Percentiles rank a stretch among this genome's conserved stretches.
Evolutionary conservation across 2,888 invertebrate species (phyloP).

Genomic region (Campoletis raptor): DNA sequence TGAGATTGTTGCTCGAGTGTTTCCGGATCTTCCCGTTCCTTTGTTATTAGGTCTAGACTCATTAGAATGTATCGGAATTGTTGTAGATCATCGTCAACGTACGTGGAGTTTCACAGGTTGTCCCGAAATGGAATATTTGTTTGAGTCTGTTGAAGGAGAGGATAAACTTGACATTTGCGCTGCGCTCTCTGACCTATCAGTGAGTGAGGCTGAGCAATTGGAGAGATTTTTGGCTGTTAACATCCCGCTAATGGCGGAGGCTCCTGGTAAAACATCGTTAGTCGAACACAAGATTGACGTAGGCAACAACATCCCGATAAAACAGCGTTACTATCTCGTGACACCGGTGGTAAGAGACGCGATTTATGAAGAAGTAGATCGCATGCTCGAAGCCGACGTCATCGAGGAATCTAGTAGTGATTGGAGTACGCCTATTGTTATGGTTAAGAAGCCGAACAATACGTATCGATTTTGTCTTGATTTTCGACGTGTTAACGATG

Average conservation of each 20-base stretch:
- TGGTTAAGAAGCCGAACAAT: too few relatives aligned
- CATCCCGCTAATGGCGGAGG: not conserved
- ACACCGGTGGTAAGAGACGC: not conserved
- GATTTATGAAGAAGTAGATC: constrained; percentile 3
- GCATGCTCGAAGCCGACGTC: not conserved
- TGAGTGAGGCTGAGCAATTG: not conserved
- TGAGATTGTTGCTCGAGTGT: not conserved
- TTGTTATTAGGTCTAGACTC: not conserved
- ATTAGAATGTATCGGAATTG: not conserved
- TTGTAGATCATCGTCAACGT: not conserved
- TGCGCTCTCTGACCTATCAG: not conserved
- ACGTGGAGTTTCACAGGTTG: not conserved
- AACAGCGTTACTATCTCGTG: not conserved
- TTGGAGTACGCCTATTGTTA: too few relatives aligned
- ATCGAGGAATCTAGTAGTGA: too few relatives aligned
- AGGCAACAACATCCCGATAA: not conserved
- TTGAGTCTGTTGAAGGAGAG: not conserved
- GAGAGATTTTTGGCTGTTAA: not conserved
- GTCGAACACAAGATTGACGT: constrained; percentile 4
- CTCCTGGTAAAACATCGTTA: not conserved
- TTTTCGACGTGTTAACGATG: too few relatives aligned
- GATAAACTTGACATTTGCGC: not conserved
- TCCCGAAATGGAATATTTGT: not conserved
- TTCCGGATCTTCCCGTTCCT: not conserved
- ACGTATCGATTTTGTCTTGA: too few relatives aligned